These are phyloP conservation scores for Lucilia sericata DNA, from an alignment of 1,140 invertebrate genomes.

Conservation along the genomic window DNA sequence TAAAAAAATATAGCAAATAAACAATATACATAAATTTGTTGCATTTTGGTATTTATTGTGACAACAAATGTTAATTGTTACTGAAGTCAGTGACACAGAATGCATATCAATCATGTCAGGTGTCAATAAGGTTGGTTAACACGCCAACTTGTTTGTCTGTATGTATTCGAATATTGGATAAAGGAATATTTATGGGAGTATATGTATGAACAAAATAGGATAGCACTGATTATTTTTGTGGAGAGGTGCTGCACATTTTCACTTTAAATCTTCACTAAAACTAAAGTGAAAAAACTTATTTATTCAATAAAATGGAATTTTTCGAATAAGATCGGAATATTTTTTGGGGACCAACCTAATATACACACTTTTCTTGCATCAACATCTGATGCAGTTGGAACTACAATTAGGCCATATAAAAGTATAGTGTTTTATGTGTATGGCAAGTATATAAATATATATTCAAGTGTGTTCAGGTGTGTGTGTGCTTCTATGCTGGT, in stretches of 20 bases:
- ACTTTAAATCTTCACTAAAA: too few relatives aligned
- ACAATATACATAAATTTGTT: slow-evolving; percentile 2
- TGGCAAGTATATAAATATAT: not conserved
- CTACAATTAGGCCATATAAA: slow-evolving; percentile 19
- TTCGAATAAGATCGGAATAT: not conserved
- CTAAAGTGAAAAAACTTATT: too few relatives aligned
- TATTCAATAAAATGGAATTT: too few relatives aligned
- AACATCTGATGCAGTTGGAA: not conserved
- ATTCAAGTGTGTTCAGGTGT: too few relatives aligned
- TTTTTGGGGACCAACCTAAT: not conserved
- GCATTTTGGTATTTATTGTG: slow-evolving; percentile 9
- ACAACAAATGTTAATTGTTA: slow-evolving; percentile 29
- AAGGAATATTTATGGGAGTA: too few relatives aligned
- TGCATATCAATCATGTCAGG: slow-evolving; percentile 28
- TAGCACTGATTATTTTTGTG: too few relatives aligned
- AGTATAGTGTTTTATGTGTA: not conserved
- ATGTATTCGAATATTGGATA: not conserved
- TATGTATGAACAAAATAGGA: too few relatives aligned
- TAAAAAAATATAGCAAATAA: not conserved
- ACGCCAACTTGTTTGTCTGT: slow-evolving; percentile 3
- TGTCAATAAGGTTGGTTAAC: slow-evolving; percentile 23
- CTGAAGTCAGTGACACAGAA: slow-evolving; percentile 14
- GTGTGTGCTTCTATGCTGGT: too few relatives aligned
- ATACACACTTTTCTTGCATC: not conserved
- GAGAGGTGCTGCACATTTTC: too few relatives aligned